A percentile compares a stretch with the other conserved stretches of the same genome.
Evolutionary conservation across 2,113 vertebrate species (phyloP).

Genomic region (Isurus oxyrinchus): DNA sequence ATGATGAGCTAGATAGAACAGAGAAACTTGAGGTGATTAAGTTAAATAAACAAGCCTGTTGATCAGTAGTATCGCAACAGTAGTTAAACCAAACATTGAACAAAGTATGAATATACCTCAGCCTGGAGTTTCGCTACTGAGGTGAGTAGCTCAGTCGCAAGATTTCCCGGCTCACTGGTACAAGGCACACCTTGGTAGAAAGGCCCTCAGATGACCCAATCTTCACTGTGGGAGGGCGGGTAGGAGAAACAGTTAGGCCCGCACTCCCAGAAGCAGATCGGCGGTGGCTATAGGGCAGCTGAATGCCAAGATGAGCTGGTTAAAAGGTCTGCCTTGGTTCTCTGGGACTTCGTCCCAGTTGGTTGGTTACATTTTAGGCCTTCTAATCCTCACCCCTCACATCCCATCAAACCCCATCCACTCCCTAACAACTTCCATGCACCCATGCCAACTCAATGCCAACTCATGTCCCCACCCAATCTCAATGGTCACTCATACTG

Average conservation of each 20-base stretch:
- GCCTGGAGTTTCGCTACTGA: neutral
- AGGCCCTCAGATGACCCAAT: neutral
- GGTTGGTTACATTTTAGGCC: neutral
- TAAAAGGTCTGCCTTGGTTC: neutral
- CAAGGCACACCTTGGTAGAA: neutral
- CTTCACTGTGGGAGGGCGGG: neutral
- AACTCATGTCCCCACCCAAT: too few species aligned
- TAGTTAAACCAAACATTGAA: neutral
- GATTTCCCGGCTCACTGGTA: neutral
- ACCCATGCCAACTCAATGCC: too few species aligned
- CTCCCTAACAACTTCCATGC: too few species aligned
- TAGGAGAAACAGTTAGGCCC: neutral
- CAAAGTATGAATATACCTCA: neutral
- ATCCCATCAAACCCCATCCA: too few species aligned
- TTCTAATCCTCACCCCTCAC: too few species aligned
- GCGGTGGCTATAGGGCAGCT: neutral
- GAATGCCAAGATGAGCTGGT: neutral
- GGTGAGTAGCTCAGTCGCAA: neutral
- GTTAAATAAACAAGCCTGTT: neutral
- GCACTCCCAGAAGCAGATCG: neutral
- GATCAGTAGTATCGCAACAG: neutral
- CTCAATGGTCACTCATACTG: too few species aligned
- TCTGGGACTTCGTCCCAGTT: neutral
- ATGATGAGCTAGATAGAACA: neutral
- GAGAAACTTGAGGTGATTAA: neutral